phyloP scores from a whole-genome alignment of 1,140 invertebrate genomes.

The Conopomorpha cramerella region DNA sequence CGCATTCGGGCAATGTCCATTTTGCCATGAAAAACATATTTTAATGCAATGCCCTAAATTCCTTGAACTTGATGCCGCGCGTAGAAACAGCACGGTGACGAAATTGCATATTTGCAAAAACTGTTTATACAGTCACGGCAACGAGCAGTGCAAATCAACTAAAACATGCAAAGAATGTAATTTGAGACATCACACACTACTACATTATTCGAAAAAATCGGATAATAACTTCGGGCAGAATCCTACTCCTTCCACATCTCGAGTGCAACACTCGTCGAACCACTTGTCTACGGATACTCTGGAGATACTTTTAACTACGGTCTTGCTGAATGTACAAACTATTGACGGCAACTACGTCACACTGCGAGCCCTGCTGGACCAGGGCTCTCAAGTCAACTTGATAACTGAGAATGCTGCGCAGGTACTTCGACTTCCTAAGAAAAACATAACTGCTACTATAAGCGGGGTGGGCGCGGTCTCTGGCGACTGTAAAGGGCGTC shows the following conservation, averaged over 20 bases:
- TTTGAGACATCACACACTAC: not conserved
- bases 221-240: not conserved
- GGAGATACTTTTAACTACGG: constrained; percentile 7
- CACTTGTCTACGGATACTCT: not conserved
- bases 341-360: constrained; percentile 4
- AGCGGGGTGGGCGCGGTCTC: constrained; percentile 3
- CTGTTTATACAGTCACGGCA: constrained; percentile 8
- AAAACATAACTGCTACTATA: not conserved
- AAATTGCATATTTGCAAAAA: constrained; percentile 8
- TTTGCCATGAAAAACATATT: constrained; percentile 6
- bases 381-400: constrained; percentile 5
- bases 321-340: constrained; percentile 5
- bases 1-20: too few species aligned
- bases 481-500: constrained; percentile 12
- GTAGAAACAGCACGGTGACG: constrained; percentile 1
- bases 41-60: constrained; percentile 8
- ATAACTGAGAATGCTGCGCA: constrained; percentile 4
- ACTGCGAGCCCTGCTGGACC: constrained; percentile 19
- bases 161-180: constrained; percentile 1
- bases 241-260: too few species aligned
- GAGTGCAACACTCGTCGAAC: too few species aligned
- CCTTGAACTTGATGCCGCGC: not conserved
- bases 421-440: not conserved
- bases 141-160: constrained; percentile 1
- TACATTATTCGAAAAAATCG: not conserved